Conservation (phyloP, 2,113 vertebrate species). For the Pelecanoides urinatrix region DNA sequence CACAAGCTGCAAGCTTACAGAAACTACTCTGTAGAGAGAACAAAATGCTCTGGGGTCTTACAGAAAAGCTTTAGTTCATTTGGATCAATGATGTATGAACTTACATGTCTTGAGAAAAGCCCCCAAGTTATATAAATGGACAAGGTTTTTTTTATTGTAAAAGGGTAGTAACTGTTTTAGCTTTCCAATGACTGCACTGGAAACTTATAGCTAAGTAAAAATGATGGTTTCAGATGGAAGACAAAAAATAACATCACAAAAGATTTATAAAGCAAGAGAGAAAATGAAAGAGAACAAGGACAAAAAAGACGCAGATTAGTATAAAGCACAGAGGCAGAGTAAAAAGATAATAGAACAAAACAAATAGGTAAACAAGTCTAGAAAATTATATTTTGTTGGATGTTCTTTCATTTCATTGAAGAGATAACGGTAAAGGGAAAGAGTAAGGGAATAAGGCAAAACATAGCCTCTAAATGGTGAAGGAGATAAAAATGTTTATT, state of each 20-base stretch:
- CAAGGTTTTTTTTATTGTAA: neutral
- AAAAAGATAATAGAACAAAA: neutral
- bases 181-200: neutral
- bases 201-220: neutral
- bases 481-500: neutral
- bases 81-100: neutral
- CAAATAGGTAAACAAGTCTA: neutral
- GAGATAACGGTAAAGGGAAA: neutral
- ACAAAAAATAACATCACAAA: neutral
- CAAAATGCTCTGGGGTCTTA: neutral
- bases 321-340: neutral
- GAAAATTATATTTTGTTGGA: neutral
- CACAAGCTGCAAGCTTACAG: neutral
- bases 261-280: neutral
- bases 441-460: neutral
- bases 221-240: neutral
- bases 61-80: neutral
- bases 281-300: neutral
- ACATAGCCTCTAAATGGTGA: neutral
- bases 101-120: neutral
- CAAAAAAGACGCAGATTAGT: neutral
- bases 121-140: neutral
- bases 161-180: neutral
- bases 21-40: neutral
- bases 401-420: neutral